phyloP scores from a whole-genome alignment of 2,888 invertebrate species.

The Hoplodrina ambigua region DNA sequence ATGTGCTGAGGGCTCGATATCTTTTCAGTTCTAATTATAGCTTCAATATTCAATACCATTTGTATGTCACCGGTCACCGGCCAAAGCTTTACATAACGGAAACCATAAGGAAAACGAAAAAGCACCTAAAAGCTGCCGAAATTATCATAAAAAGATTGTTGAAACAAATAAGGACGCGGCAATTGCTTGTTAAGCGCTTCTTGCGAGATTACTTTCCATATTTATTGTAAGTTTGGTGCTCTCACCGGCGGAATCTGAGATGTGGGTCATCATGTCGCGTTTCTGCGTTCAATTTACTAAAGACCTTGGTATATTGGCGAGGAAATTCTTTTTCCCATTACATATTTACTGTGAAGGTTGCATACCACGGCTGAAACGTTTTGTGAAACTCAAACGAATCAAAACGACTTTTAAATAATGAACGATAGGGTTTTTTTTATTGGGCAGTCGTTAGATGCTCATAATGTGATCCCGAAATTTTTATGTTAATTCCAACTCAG shows the following conservation, averaged over 20 bases:
- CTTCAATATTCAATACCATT: slow-evolving; percentile 17
- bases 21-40: slow-evolving; percentile 21
- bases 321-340: neutral
- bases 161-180: slow-evolving; percentile 66
- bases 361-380: too few relatives aligned
- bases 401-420: too few relatives aligned
- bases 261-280: slow-evolving; percentile 79
- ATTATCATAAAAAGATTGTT: slow-evolving; percentile 61
- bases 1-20: slow-evolving; percentile 9
- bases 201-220: slow-evolving; percentile 81
- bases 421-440: too few relatives aligned
- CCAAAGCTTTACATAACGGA: slow-evolving; percentile 37
- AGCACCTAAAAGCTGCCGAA: slow-evolving; percentile 11
- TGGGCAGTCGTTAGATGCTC: too few relatives aligned
- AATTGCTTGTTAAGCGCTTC: slow-evolving; percentile 74
- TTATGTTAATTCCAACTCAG: too few relatives aligned
- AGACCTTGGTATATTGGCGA: slow-evolving; percentile 15
- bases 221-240: slow-evolving; percentile 81
- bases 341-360: too few relatives aligned
- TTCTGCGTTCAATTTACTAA: slow-evolving; percentile 71
- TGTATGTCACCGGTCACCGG: slow-evolving; percentile 3
- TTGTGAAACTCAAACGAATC: too few relatives aligned
- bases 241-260: slow-evolving; percentile 77
- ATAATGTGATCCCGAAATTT: too few relatives aligned
- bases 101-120: slow-evolving; percentile 49